Percentiles rank a stretch among this genome's conserved stretches.
These are phyloP conservation scores for Dasypogon diadema DNA, from an alignment of 2,888 invertebrate genomes.

Conservation along the genomic window DNA sequence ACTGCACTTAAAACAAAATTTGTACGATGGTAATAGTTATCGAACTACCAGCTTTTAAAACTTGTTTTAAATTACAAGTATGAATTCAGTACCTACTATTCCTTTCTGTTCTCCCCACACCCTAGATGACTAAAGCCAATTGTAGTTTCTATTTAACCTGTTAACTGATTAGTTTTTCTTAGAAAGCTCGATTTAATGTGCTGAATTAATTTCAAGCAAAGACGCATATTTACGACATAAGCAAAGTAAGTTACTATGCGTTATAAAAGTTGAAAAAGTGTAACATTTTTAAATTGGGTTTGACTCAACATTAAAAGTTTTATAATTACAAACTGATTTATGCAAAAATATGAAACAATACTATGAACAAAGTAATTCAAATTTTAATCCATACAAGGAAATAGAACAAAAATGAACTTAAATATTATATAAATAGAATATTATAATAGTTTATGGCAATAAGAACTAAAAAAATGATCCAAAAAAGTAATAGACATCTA, in stretches of 20 bases:
- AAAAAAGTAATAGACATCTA: conserved; percentile 31
- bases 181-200: no score
- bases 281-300: conserved; percentile 13
- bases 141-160: no score
- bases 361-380: conserved; percentile 21
- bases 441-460: neutral
- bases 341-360: conserved; percentile 1
- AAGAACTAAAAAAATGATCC: conserved; percentile 22
- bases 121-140: no score
- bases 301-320: conserved; percentile 11
- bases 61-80: no score
- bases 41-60: no score
- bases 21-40: no score
- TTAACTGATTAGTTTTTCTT: conserved; percentile 2
- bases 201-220: conserved; percentile 12
- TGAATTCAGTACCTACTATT: no score
- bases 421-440: no score
- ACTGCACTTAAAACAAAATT: no score
- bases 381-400: conserved; percentile 32
- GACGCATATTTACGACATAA: neutral
- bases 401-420: conserved; percentile 37
- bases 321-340: conserved; percentile 15
- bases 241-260: neutral
- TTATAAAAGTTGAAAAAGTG: conserved; percentile 8
- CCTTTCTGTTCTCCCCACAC: no score